phyloP scores from a whole-genome alignment of 2,113 vertebrate genomes.

The Scartelaos histophorus region DNA sequence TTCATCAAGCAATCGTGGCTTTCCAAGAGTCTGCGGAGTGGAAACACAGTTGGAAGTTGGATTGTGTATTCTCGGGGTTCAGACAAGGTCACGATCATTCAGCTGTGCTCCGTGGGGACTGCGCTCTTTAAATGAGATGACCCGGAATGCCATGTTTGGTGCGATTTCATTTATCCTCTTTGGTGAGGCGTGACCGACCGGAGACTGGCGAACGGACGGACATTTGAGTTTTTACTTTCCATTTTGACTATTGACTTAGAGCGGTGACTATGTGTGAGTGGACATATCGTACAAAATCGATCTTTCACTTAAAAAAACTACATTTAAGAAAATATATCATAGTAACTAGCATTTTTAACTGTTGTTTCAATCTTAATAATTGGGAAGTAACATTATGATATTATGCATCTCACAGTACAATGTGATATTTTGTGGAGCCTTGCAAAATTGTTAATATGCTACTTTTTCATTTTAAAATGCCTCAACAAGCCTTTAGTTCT shows the following conservation, averaged over 20 bases:
- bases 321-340: too few species aligned
- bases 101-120: constrained; percentile 24
- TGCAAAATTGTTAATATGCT: too few species aligned
- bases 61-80: constrained; percentile 17
- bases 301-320: constrained; percentile 15
- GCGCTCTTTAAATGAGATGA: constrained; percentile 42
- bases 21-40: constrained; percentile 1
- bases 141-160: constrained; percentile 25
- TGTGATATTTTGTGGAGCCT: too few species aligned
- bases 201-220: background rate
- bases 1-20: background rate
- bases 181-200: constrained; percentile 22
- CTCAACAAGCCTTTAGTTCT: too few species aligned
- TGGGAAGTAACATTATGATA: too few species aligned
- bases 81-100: constrained; percentile 19
- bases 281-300: constrained; percentile 5
- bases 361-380: too few species aligned
- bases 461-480: too few species aligned
- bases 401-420: too few species aligned
- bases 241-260: constrained; percentile 20
- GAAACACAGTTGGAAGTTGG: constrained; percentile 11
- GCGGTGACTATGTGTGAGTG: constrained; percentile 11
- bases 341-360: too few species aligned
- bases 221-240: constrained; percentile 17
- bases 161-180: constrained; percentile 33